Evolutionary conservation across 2,888 invertebrate species (phyloP), one percentile per base, ranked within the genome.

Genomic region (Helobdella robusta): DNA sequence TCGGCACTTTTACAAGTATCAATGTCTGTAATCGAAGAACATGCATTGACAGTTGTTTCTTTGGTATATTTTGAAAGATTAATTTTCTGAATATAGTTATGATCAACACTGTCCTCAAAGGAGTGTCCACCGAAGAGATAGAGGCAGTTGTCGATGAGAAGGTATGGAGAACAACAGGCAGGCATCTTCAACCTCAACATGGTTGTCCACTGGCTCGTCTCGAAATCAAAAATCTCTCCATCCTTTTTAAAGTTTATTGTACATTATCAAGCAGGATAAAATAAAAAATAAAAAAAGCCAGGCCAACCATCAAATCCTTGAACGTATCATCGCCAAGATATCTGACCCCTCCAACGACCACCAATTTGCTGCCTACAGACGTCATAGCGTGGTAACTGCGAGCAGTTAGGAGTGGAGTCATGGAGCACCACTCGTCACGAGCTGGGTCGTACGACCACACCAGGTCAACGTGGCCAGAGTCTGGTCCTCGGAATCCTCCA

Each of bases 311-410:
- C 18, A 69, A 48, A 66, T 68, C 68, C 50, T 61, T 58, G 30
- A 69, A 68, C 5, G 65, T 67, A 36, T 67, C 40, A 5, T 65
- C 66, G 11, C 23, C 40, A 28, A 52, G 35, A 35, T 68, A 67
- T 20, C 65, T 63, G 15, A 70, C 70, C 1, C 77, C 77, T 11
- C 76, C 76, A 36, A 74, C 70, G 5, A 74, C 74, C 67, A 72
- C 71, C 11, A 77, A 70, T 23, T 70, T 69, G 32, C 68, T 70
- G 2, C 69, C 61, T 65, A 70, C 70, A 0, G 68, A 65, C 40
- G 74, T 72, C 75, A 76, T 76, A 6, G 72, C 67, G 65, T 77
- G 77, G 66, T 76, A 75, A 58, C 75, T 73, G 6, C 77, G 68
- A n/a, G 73, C 69, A 25, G 68, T 68, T 15, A 71, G 65, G 72